phyloP scores from a whole-genome alignment of 2,888 invertebrate species.

The Sabatieria punctata region DNA sequence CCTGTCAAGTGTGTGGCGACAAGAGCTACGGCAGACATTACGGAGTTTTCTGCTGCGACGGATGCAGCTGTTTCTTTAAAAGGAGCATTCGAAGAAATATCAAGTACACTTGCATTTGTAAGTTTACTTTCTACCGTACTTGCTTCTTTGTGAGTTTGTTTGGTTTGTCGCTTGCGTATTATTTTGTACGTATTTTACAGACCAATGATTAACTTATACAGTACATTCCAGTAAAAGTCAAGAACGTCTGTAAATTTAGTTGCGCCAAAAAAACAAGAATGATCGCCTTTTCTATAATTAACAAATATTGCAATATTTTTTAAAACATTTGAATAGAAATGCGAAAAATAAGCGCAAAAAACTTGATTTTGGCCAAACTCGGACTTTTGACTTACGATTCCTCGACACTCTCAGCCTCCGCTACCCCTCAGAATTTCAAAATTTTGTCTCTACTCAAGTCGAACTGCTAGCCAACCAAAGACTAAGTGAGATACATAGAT shows the following conservation, averaged over 20 bases:
- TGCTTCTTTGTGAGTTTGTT: conserved; percentile 11
- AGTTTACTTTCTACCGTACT: conserved; percentile 25
- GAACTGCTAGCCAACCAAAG: too few relatives aligned
- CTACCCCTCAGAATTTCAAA: too few relatives aligned
- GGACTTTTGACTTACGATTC: too few relatives aligned
- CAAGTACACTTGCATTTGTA: conserved; percentile 58
- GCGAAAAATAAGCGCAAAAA: too few relatives aligned
- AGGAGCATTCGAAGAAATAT: conserved; percentile 56
- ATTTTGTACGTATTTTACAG: background rate
- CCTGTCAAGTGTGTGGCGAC: conserved; percentile 63
- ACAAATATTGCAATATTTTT: too few relatives aligned
- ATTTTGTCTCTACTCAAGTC: too few relatives aligned
- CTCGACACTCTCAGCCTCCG: too few relatives aligned
- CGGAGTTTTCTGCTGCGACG: conserved; percentile 66
- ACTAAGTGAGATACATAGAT: too few relatives aligned
- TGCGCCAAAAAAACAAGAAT: too few relatives aligned
- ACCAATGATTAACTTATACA: background rate
- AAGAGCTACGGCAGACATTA: conserved; percentile 62
- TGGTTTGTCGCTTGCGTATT: background rate
- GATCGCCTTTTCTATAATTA: too few relatives aligned
- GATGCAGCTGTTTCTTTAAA: conserved; percentile 76
- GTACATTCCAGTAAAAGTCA: background rate
- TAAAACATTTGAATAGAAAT: too few relatives aligned
- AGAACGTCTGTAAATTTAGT: background rate
- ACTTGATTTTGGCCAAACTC: too few relatives aligned